Evolutionary conservation across 2,797 vertebrate species (phyloP).

Genomic region (Falco naumanni): DNA sequence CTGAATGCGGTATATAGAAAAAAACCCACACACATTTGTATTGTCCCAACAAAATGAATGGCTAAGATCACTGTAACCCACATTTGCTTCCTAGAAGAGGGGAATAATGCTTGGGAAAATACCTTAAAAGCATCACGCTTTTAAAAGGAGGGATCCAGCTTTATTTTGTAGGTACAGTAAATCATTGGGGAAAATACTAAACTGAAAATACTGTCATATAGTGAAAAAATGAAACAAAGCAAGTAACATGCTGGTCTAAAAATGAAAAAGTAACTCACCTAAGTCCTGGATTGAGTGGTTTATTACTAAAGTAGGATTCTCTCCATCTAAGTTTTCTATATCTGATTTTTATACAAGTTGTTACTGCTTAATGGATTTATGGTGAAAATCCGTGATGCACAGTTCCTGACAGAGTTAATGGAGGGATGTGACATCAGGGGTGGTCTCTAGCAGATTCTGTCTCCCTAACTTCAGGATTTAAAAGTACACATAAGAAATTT

Average conservation of each 20-base stretch:
- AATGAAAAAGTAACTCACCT: background rate
- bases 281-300: background rate
- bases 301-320: background rate
- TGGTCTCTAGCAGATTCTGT: background rate
- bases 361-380: background rate
- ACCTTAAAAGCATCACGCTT: background rate
- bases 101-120: background rate
- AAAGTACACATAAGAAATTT: background rate
- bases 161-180: background rate
- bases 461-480: background rate
- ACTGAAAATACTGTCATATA: background rate
- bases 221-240: background rate
- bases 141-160: background rate
- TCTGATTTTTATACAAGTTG: background rate
- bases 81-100: background rate
- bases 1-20: background rate
- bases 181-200: background rate
- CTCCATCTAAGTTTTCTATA: background rate
- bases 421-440: background rate
- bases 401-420: background rate
- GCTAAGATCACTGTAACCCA: background rate
- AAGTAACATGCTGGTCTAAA: background rate
- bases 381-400: background rate
- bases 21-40: rapidly evolving
- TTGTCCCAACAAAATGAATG: background rate